These are phyloP conservation scores for Pachypanchax playfairii DNA, from an alignment of 2,113 vertebrate species.

Conservation along the genomic window DNA sequence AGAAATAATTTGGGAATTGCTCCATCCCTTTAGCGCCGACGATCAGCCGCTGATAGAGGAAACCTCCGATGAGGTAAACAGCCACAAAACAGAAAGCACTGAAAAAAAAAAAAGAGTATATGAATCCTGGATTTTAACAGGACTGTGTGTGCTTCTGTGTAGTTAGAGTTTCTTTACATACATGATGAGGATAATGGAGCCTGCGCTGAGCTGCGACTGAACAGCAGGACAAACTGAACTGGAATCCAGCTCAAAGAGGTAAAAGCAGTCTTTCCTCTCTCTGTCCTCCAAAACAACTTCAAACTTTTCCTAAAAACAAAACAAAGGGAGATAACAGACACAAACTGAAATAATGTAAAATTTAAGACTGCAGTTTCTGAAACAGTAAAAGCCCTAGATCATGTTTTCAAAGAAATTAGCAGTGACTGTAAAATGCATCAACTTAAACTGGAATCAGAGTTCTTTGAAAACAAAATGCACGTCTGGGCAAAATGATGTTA, in stretches of 20 bases:
- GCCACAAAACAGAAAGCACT: conserved; percentile 84
- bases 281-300: conserved; percentile 83
- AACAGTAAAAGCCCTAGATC: not conserved
- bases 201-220: conserved; percentile 84
- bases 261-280: conserved; percentile 84
- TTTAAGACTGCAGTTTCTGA: not conserved
- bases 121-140: not conserved
- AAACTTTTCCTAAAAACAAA: conserved; percentile 78
- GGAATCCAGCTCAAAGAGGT: conserved; percentile 93
- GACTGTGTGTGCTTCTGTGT: not conserved
- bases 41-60: conserved; percentile 92
- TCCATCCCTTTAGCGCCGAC: conserved; percentile 97
- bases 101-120: conserved; percentile 29
- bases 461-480: not conserved
- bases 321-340: conserved; percentile 6
- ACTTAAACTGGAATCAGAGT: not conserved
- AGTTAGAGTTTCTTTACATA: conserved; percentile 73
- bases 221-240: conserved; percentile 84
- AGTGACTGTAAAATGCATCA: not conserved
- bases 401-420: not conserved
- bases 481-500: not conserved
- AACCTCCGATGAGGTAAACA: conserved; percentile 90
- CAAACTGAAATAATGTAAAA: not conserved
- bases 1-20: conserved; percentile 92
- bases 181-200: conserved; percentile 92